Percentiles rank a stretch among this genome's conserved stretches.
Evolutionary conservation across 1,140 invertebrate species (phyloP).

Genomic region (Tetragonula clypearis): DNA sequence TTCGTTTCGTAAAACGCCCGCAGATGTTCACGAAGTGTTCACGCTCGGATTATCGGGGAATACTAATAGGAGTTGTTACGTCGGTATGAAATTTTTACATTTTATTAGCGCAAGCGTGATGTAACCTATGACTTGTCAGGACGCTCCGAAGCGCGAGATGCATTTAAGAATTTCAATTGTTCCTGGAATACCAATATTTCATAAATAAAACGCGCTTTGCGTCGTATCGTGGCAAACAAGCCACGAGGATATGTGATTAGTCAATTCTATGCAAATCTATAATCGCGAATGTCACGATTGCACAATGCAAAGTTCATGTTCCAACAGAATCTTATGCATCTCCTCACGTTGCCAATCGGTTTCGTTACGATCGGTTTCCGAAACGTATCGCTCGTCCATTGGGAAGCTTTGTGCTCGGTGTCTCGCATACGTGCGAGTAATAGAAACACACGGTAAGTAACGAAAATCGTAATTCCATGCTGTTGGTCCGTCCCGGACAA

Average conservation of each 20-base stretch:
- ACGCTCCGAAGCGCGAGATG: too few relatives aligned
- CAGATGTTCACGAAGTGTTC: background rate
- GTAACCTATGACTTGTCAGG: too few relatives aligned
- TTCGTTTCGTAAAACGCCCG: slow-evolving; percentile 37
- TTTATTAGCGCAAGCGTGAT: too few relatives aligned
- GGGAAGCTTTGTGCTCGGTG: background rate
- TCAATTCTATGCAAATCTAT: too few relatives aligned
- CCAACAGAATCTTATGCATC: background rate
- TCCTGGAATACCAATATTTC: too few relatives aligned
- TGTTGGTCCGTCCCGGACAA: slow-evolving; percentile 1
- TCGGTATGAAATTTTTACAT: background rate
- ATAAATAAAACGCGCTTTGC: too few relatives aligned
- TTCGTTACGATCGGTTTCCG: background rate
- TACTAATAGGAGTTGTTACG: background rate
- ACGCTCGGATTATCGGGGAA: background rate
- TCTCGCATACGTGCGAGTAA: background rate
- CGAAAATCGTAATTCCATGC: background rate
- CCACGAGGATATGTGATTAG: too few relatives aligned
- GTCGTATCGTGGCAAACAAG: too few relatives aligned
- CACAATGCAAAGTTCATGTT: background rate
- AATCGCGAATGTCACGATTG: too few relatives aligned
- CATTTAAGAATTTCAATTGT: too few relatives aligned
- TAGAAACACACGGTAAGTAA: background rate
- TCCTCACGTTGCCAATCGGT: background rate
- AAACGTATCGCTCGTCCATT: background rate